Evolutionary conservation across 2,113 vertebrate species (phyloP).

Genomic region (Accipiter cooperii): DNA sequence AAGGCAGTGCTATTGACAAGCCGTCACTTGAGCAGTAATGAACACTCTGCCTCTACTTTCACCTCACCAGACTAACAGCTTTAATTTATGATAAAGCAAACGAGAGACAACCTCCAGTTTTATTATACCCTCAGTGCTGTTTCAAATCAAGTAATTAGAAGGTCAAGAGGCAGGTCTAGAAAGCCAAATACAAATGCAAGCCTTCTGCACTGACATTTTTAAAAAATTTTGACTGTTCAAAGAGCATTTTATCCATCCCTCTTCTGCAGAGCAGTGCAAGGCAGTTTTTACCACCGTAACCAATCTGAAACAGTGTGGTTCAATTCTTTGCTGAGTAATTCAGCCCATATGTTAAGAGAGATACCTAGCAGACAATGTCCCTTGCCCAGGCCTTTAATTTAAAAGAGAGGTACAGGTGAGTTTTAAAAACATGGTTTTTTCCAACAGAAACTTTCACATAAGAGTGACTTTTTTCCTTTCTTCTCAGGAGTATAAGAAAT

Average conservation of each 20-base stretch:
- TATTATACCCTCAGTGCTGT: conserved; percentile 81
- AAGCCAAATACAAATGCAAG: conserved; percentile 78
- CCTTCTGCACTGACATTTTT: conserved; percentile 70
- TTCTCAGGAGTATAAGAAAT: neutral
- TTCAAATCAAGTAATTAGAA: conserved; percentile 86
- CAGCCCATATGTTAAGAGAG: conserved; percentile 57
- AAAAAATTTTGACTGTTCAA: conserved; percentile 70
- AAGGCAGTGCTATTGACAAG: conserved; percentile 89
- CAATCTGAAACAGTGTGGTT: conserved; percentile 69
- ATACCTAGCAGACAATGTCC: neutral
- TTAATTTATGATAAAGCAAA: conserved; percentile 84
- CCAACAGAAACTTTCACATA: neutral
- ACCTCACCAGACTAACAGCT: conserved; percentile 78
- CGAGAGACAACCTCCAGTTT: conserved; percentile 78
- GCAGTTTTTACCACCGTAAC: conserved; percentile 63
- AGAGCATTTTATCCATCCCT: conserved; percentile 73
- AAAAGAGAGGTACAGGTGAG: conserved; percentile 53
- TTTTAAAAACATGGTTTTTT: neutral
- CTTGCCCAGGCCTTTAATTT: neutral
- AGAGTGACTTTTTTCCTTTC: neutral
- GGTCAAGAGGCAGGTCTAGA: conserved; percentile 79
- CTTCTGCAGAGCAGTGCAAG: conserved; percentile 45
- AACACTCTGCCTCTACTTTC: conserved; percentile 80
- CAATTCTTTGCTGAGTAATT: conserved; percentile 61
- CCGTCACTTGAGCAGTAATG: conserved; percentile 86